Evolutionary conservation across 2,113 vertebrate species (phyloP).

Genomic region (Festucalex cinctus): DNA sequence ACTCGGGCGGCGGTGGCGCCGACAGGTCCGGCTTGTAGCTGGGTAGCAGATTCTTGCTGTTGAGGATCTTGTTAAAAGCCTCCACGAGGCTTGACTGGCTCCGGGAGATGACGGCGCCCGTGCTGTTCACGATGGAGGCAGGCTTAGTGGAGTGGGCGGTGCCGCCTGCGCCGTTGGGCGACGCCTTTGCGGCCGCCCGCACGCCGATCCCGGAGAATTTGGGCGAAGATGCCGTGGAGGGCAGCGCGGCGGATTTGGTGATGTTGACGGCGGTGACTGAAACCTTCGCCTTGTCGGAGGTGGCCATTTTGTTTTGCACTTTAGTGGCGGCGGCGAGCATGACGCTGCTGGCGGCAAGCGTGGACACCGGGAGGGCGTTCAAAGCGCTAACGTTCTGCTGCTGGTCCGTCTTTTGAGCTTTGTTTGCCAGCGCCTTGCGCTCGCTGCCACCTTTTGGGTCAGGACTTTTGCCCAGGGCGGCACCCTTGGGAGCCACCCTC

Average conservation of each 20-base stretch:
- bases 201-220: slow-evolving; percentile 67
- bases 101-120: slow-evolving; percentile 86
- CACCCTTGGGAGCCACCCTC: slow-evolving; percentile 80
- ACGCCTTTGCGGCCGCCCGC: slow-evolving; percentile 72
- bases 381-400: slow-evolving; percentile 80
- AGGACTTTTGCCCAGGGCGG: slow-evolving; percentile 56
- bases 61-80: slow-evolving; percentile 95
- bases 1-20: slow-evolving; percentile 74
- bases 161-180: slow-evolving; percentile 67
- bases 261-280: slow-evolving; percentile 72
- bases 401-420: slow-evolving; percentile 63
- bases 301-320: slow-evolving; percentile 87
- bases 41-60: slow-evolving; percentile 91
- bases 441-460: slow-evolving; percentile 63
- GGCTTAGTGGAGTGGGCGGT: slow-evolving; percentile 75
- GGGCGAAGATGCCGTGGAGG: slow-evolving; percentile 59
- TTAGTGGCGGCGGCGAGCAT: slow-evolving; percentile 95
- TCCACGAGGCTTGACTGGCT: slow-evolving; percentile 94
- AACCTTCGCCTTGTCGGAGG: slow-evolving; percentile 68
- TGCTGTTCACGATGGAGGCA: slow-evolving; percentile 68
- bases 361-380: slow-evolving; percentile 80
- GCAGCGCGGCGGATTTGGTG: slow-evolving; percentile 63
- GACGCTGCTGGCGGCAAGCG: slow-evolving; percentile 87
- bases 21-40: slow-evolving; percentile 92
- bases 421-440: slow-evolving; percentile 56